Evolutionary conservation across 2,888 invertebrate species (phyloP).

Genomic region (Tupiocoris notatus): DNA sequence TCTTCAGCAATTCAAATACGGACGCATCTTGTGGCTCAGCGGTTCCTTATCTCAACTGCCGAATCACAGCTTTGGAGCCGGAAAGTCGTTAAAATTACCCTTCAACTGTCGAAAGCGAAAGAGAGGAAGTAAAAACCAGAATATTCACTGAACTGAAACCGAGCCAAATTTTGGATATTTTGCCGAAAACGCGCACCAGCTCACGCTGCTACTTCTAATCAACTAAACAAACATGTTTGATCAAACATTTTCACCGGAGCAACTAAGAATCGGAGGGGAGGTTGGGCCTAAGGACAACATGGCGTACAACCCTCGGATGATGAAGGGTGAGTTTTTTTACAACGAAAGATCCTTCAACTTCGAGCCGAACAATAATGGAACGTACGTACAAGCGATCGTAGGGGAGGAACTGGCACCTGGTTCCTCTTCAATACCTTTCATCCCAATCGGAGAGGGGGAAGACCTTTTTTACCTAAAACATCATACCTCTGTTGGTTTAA

Average conservation of each 20-base stretch:
- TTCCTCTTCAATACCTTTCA: not conserved
- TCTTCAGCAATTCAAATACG: too few relatives aligned
- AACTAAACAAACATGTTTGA: conserved; percentile 36
- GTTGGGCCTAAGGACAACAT: conserved; percentile 24
- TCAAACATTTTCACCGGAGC: conserved; percentile 17
- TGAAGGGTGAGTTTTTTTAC: conserved; percentile 16
- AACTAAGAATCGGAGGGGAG: not conserved
- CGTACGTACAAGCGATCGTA: not conserved
- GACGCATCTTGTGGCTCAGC: too few relatives aligned
- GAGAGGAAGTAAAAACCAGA: too few relatives aligned
- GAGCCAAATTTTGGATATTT: too few relatives aligned
- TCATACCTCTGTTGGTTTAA: not conserved
- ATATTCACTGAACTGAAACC: too few relatives aligned
- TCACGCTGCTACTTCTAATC: conserved; percentile 5
- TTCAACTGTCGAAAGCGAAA: too few relatives aligned
- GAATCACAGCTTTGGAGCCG: too few relatives aligned
- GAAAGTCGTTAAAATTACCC: too few relatives aligned
- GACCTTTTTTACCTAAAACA: not conserved
- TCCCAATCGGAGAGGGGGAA: not conserved
- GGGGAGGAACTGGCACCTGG: conserved; percentile 15
- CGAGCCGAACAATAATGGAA: not conserved
- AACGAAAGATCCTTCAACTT: conserved; percentile 5
- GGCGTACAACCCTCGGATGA: conserved; percentile 19
- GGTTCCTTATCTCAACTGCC: too few relatives aligned
- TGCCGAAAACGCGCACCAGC: too few relatives aligned